phyloP scores from a whole-genome alignment of 2,888 invertebrate genomes.

The Lasioglossum villosulum region DNA sequence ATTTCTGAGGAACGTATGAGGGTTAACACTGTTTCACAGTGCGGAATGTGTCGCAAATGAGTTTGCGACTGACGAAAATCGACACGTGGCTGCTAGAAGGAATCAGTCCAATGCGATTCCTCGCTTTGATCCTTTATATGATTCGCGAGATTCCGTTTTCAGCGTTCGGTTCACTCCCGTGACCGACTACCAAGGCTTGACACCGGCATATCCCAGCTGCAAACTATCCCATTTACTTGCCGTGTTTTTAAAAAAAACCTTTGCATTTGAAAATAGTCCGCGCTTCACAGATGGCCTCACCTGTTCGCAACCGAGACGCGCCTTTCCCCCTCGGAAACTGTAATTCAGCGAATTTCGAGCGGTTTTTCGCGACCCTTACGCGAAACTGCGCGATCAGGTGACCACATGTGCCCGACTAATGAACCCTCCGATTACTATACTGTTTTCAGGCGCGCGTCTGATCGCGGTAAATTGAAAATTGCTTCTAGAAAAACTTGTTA shows the following conservation, averaged over 20 bases:
- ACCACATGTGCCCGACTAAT: neutral
- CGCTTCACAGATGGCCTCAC: constrained; percentile 20
- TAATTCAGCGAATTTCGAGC: constrained; percentile 46
- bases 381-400: neutral
- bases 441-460: too few relatives aligned
- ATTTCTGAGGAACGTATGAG: too few relatives aligned
- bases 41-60: too few relatives aligned
- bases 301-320: neutral
- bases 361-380: constrained; percentile 22
- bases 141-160: constrained; percentile 1
- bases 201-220: constrained; percentile 41
- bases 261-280: constrained; percentile 59
- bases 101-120: constrained; percentile 38
- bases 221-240: constrained; percentile 58
- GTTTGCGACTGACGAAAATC: too few relatives aligned
- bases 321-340: constrained; percentile 16
- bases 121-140: constrained; percentile 54
- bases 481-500: too few relatives aligned
- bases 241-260: constrained; percentile 54
- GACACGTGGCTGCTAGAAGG: neutral
- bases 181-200: constrained; percentile 28
- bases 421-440: neutral
- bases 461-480: neutral
- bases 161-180: constrained; percentile 6
- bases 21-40: too few relatives aligned